These are phyloP conservation scores for Amiota minor DNA, from an alignment of 2,888 invertebrate species.

Conservation along the genomic window DNA sequence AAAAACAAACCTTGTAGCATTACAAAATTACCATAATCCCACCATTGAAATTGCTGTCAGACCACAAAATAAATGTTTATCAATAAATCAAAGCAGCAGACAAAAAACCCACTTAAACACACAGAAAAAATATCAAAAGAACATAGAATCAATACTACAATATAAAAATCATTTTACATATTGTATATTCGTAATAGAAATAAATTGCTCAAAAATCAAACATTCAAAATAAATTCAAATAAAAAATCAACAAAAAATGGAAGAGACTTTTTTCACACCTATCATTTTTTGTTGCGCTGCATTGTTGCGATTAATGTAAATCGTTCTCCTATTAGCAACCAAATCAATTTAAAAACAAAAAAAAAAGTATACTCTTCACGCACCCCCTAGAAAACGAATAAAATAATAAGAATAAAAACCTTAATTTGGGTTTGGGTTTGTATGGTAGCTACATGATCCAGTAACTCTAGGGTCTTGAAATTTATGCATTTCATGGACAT, in stretches of 20 bases:
- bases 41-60: conserved; percentile 20
- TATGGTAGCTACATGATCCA: too few relatives aligned
- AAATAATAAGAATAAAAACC: too few relatives aligned
- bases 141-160: not conserved
- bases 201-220: too few relatives aligned
- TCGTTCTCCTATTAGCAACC: conserved; percentile 23
- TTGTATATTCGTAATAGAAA: not conserved
- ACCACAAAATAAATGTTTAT: conserved; percentile 17
- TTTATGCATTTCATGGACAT: too few relatives aligned
- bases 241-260: too few relatives aligned
- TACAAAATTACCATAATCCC: conserved; percentile 19
- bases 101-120: conserved; percentile 5
- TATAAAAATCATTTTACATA: not conserved
- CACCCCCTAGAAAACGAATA: too few relatives aligned
- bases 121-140: not conserved
- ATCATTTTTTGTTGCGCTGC: not conserved
- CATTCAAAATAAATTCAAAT: too few relatives aligned
- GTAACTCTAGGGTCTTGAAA: too few relatives aligned
- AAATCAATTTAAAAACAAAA: conserved; percentile 36
- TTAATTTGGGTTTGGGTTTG: too few relatives aligned
- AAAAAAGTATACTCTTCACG: too few relatives aligned
- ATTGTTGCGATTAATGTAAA: not conserved
- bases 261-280: not conserved
- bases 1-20: not conserved
- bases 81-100: conserved; percentile 15